A percentile compares a stretch with the other conserved stretches of the same genome.
phyloP scores from a whole-genome alignment of 2,888 invertebrate species.

The Limulus polyphemus region DNA sequence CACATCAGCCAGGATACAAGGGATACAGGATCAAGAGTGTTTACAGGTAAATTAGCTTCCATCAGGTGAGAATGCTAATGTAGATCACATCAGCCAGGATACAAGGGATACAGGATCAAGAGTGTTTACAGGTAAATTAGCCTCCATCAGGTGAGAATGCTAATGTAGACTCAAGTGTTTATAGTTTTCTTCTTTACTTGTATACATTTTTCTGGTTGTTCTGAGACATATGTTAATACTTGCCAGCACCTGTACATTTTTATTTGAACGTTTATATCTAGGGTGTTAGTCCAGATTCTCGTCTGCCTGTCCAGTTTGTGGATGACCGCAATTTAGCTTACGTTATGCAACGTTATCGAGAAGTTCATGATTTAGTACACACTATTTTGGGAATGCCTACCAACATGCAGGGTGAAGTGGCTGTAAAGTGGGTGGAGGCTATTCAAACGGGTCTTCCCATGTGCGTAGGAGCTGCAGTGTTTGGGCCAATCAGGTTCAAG shows the following conservation, averaged over 20 bases:
- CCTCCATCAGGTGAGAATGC: too few species aligned
- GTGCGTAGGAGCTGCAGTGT: conserved; percentile 84
- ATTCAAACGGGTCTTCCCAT: conserved; percentile 89
- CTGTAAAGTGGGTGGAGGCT: conserved; percentile 96
- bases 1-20: too few species aligned
- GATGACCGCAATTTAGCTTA: conserved; percentile 80
- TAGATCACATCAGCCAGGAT: too few species aligned
- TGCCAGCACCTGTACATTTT: not conserved
- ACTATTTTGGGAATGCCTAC: conserved; percentile 84
- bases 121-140: too few species aligned
- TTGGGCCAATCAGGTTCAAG: conserved; percentile 74
- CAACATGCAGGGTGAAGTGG: conserved; percentile 64
- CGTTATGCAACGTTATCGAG: conserved; percentile 93
- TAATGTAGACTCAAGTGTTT: too few species aligned
- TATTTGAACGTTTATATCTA: conserved; percentile 31
- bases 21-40: too few species aligned
- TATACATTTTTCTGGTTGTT: too few species aligned
- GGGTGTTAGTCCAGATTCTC: conserved; percentile 83
- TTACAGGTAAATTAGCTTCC: too few species aligned
- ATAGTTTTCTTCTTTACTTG: too few species aligned
- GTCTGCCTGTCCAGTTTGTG: conserved; percentile 79
- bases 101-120: too few species aligned
- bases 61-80: too few species aligned
- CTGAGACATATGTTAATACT: too few species aligned
- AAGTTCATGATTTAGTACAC: conserved; percentile 91